Evolutionary conservation across 2,797 vertebrate genomes (phyloP), one percentile per base, ranked within the genome.

Genomic region (Smutsia gigantea): DNA sequence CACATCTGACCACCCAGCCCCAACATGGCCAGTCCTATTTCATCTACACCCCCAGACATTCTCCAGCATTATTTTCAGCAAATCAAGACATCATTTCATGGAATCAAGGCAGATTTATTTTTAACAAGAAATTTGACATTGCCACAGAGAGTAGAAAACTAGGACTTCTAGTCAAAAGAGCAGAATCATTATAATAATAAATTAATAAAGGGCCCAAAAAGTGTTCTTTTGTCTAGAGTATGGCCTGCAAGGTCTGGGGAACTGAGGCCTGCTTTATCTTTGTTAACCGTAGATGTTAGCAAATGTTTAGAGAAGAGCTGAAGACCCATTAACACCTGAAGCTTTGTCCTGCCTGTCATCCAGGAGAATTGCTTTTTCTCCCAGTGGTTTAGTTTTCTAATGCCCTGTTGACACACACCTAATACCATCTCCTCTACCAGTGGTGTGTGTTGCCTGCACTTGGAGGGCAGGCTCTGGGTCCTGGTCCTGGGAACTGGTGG

Each of bases 81-180:
- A 66, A 93, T 81, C 46, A 88, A 75, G 66, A 92, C 46, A 5
- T 85, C n/a, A 25, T 64, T 88, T 93, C 59, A 42, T 90, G n/a
- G 90, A 37, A 79, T 68, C 46, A 42, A 88, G 21, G 61, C 46
- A 46, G 18, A 59, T 83, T 87, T 78, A 27, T 55, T 79, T 90
- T 59, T 74, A 74, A 74, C 0, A 3, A 78, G 77, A 91, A 88
- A 93, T 12, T 39, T 59, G 6, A 31, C 81, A 37, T 51, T 86
- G 64, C 42, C 18, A 37, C 23, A 61, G 71, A 79, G 37, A 37
- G 53, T 68, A 37, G 71, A 68, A 88, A 94, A 69, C 37, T 72
- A 89, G 64, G 18, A n/a, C 63, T 79, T 74, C 29, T 61, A 68
- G 57, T 49, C 55, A 10, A 31, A 68, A 37, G n/a, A 75, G 8